phyloP scores from a whole-genome alignment of 2,113 vertebrate genomes.

The Cyphomyrus plagiostoma region DNA sequence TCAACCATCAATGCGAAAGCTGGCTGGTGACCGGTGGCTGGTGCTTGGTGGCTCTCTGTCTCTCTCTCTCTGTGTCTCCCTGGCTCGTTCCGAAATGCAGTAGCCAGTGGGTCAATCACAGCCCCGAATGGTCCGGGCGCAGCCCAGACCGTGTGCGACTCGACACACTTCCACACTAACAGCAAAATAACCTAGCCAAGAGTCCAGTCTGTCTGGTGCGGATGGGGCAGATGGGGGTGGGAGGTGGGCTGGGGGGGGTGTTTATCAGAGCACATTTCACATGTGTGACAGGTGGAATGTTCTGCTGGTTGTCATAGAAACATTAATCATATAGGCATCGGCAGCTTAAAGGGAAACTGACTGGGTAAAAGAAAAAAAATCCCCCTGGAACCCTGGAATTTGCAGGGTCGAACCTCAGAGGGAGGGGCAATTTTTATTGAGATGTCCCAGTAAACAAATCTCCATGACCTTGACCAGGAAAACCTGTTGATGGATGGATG shows the following conservation, averaged over 20 bases:
- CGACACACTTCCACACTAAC: neutral
- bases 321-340: neutral
- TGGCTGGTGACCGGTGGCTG: neutral
- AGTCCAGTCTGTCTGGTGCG: neutral
- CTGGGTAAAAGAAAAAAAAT: neutral
- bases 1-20: conserved; percentile 6
- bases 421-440: neutral
- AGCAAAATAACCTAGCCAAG: neutral
- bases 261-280: neutral
- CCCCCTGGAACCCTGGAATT: neutral
- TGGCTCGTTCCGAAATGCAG: neutral
- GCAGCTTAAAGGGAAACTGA: neutral
- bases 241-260: neutral
- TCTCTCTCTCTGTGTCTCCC: neutral
- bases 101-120: neutral
- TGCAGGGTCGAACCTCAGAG: neutral
- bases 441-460: neutral
- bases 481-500: neutral
- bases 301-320: neutral
- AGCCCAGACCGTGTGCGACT: neutral
- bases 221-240: neutral
- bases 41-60: conserved; percentile 1
- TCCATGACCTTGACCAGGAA: neutral
- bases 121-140: neutral
- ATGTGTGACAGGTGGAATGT: neutral